phyloP scores from a whole-genome alignment of 2,113 vertebrate genomes.

The Dasyornis broadbenti region DNA sequence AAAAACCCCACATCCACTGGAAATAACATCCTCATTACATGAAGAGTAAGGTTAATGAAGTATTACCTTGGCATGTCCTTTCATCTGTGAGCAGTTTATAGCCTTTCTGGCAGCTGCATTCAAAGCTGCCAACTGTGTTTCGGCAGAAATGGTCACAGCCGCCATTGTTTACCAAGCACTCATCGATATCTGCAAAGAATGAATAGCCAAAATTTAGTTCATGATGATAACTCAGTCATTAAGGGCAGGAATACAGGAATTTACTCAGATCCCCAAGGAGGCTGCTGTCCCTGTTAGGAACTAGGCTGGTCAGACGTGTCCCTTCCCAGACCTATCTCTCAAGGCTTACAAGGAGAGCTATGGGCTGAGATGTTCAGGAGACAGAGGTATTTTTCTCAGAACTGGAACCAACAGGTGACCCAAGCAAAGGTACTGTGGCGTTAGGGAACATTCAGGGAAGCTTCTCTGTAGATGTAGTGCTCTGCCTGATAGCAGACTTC shows the following conservation, averaged over 20 bases:
- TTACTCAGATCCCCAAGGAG: background rate
- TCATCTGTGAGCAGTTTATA: slow-evolving; percentile 95
- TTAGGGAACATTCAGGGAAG: background rate
- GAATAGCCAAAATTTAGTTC: background rate
- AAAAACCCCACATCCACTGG: background rate
- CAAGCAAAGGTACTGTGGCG: background rate
- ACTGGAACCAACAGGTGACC: background rate
- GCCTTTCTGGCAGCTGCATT: slow-evolving; percentile 95
- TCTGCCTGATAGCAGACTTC: background rate
- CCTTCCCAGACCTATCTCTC: background rate
- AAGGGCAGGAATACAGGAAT: background rate
- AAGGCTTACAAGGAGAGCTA: background rate
- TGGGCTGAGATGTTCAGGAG: background rate
- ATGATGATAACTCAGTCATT: background rate
- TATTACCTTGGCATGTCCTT: slow-evolving; percentile 91
- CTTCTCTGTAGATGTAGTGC: background rate
- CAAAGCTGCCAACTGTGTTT: slow-evolving; percentile 97
- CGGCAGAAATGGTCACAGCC: slow-evolving; percentile 94
- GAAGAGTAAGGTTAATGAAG: background rate
- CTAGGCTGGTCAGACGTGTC: background rate
- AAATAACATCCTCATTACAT: background rate
- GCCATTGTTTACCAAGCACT: slow-evolving; percentile 90
- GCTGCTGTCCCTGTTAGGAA: background rate
- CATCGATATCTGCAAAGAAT: slow-evolving; percentile 85
- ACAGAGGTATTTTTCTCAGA: background rate